Conservation (phyloP, 2,113 vertebrate genomes). For the Psilopsiagon aurifrons region DNA sequence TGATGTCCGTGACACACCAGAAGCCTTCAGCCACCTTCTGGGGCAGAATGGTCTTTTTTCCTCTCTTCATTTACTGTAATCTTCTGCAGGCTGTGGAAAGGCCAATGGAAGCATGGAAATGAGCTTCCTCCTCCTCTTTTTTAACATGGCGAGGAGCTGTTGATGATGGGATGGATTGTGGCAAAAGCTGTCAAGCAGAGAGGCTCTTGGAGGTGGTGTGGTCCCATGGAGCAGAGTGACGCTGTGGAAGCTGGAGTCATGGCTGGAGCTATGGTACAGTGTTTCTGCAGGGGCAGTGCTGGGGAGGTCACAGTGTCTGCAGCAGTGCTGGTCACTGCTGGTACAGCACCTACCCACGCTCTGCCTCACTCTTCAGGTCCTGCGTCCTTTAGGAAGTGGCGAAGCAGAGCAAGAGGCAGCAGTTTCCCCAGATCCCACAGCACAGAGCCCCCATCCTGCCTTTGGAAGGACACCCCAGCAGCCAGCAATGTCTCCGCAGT, state of each 20-base stretch:
- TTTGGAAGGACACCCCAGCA: neutral
- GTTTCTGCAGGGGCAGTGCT: neutral
- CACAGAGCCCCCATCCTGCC: neutral
- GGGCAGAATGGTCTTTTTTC: neutral
- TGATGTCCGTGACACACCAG: neutral
- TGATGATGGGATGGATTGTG: neutral
- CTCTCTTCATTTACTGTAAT: accelerated
- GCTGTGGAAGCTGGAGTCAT: accelerated
- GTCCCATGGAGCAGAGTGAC: neutral
- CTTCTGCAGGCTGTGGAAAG: neutral
- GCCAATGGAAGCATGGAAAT: neutral
- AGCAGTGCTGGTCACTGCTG: neutral
- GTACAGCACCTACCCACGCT: neutral
- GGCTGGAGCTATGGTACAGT: accelerated
- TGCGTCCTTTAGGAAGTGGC: neutral
- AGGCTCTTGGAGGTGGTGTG: neutral
- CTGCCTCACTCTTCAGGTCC: neutral
- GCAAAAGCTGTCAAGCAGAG: neutral
- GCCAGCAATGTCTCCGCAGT: neutral
- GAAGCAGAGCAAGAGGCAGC: neutral
- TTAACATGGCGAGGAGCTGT: neutral
- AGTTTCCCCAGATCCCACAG: neutral
- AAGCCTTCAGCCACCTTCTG: neutral
- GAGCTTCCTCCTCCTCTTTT: neutral
- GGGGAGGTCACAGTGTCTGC: accelerated